These are phyloP conservation scores for Hemiprocne comata DNA, from an alignment of 2,113 vertebrate species.

Conservation along the genomic window DNA sequence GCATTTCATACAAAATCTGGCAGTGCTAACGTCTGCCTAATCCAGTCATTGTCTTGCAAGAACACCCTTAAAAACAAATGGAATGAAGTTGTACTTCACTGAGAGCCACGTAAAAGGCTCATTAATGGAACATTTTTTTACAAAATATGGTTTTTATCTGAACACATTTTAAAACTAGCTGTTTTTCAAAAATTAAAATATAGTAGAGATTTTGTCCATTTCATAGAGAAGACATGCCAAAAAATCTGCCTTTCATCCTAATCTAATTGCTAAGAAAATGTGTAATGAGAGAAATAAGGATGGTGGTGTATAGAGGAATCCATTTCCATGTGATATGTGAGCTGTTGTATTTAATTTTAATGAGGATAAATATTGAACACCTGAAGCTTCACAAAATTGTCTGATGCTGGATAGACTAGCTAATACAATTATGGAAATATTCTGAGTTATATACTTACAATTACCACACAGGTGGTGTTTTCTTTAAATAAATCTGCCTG, in stretches of 20 bases:
- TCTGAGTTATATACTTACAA: slow-evolving; percentile 31
- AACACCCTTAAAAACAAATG: neutral
- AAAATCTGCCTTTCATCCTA: neutral
- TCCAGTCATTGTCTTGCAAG: neutral
- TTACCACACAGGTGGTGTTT: too few species aligned
- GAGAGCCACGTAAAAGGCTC: neutral
- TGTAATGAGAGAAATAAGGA: neutral
- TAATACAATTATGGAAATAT: slow-evolving; percentile 56
- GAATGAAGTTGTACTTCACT: neutral
- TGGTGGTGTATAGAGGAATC: neutral
- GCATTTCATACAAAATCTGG: neutral
- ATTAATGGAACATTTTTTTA: neutral
- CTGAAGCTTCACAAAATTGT: slow-evolving; percentile 26
- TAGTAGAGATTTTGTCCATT: neutral
- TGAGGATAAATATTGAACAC: slow-evolving; percentile 25
- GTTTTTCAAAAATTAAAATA: neutral
- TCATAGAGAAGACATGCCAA: neutral
- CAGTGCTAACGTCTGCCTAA: neutral
- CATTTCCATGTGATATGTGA: neutral
- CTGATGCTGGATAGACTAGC: slow-evolving; percentile 2
- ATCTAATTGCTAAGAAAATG: neutral
- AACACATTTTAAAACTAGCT: neutral
- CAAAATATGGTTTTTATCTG: neutral
- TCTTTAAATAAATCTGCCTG: slow-evolving; percentile 50
- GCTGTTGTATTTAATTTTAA: slow-evolving; percentile 40